Conservation (phyloP, 2,888 invertebrate genomes). For the Drosophila austrosaltans region DNA sequence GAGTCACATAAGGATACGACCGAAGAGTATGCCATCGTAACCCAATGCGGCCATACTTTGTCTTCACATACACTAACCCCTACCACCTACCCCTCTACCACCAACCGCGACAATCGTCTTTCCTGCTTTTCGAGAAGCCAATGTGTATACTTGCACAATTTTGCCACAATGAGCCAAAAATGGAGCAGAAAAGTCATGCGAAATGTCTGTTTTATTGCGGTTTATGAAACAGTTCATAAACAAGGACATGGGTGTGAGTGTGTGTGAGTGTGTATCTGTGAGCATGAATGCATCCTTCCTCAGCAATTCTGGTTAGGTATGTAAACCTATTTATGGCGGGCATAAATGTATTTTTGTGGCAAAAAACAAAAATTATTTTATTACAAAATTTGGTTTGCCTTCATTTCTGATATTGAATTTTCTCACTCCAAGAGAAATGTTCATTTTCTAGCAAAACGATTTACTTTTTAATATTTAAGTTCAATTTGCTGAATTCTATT, state of each 20-base stretch:
- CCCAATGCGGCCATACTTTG: slow-evolving; percentile 61
- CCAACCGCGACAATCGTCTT: slow-evolving; percentile 11
- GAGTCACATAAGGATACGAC: slow-evolving; percentile 61
- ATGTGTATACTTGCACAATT: slow-evolving; percentile 36
- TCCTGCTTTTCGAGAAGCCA: neutral
- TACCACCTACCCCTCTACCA: neutral
- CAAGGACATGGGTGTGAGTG: slow-evolving; percentile 50
- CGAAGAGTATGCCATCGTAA: slow-evolving; percentile 42
- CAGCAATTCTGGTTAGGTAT: slow-evolving; percentile 35
- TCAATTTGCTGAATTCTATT: slow-evolving; percentile 51
- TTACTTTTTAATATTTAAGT: slow-evolving; percentile 56
- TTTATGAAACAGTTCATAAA: slow-evolving; percentile 70
- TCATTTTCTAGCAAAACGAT: slow-evolving; percentile 8
- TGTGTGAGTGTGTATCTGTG: slow-evolving; percentile 24
- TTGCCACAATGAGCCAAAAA: slow-evolving; percentile 54
- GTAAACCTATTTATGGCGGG: slow-evolving; percentile 56
- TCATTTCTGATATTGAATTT: slow-evolving; percentile 30
- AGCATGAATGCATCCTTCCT: slow-evolving; percentile 21
- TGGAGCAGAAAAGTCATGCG: slow-evolving; percentile 42
- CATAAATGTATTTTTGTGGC: slow-evolving; percentile 57
- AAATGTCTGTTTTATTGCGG: slow-evolving; percentile 71
- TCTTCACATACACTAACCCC: slow-evolving; percentile 27
- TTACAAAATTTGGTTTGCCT: slow-evolving; percentile 25
- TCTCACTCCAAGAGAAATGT: slow-evolving; percentile 5
- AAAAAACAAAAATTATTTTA: slow-evolving; percentile 43